Evolutionary conservation across 2,888 invertebrate genomes (phyloP).

Genomic region (Epistrophe eligans): DNA sequence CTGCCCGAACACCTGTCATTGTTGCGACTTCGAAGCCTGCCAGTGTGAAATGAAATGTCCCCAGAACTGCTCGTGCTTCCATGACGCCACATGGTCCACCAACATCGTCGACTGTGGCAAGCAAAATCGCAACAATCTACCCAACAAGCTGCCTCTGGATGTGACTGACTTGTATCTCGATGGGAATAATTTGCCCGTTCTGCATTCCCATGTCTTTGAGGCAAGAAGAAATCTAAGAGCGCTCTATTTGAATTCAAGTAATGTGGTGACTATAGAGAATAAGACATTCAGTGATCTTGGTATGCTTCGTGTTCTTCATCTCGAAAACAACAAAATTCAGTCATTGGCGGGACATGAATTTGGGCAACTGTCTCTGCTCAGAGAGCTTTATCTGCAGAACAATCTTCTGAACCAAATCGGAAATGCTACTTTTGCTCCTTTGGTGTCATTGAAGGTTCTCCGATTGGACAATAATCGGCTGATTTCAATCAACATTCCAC

Average conservation of each 20-base stretch:
- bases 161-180: constrained; percentile 96
- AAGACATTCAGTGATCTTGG: constrained; percentile 94
- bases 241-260: constrained; percentile 93
- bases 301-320: constrained; percentile 91
- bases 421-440: constrained; percentile 91
- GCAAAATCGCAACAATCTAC: constrained; percentile 83
- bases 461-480: constrained; percentile 93
- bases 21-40: constrained; percentile 98
- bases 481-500: constrained; percentile 92
- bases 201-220: constrained; percentile 94
- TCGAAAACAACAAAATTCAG: constrained; percentile 93
- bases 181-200: constrained; percentile 93
- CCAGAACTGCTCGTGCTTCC: constrained; percentile 96
- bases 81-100: constrained; percentile 96
- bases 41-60: constrained; percentile 99
- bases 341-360: constrained; percentile 94
- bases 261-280: constrained; percentile 93
- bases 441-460: constrained; percentile 91
- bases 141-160: constrained; percentile 95
- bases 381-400: constrained; percentile 93
- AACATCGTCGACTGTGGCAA: constrained; percentile 96
- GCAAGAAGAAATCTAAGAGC: constrained; percentile 95
- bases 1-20: constrained; percentile 97
- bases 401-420: constrained; percentile 92
- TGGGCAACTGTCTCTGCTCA: constrained; percentile 90